A percentile compares a stretch with the other conserved stretches of the same genome.
These are phyloP conservation scores for Gnatocerus cornutus DNA, from an alignment of 2,888 invertebrate species.

Conservation along the genomic window DNA sequence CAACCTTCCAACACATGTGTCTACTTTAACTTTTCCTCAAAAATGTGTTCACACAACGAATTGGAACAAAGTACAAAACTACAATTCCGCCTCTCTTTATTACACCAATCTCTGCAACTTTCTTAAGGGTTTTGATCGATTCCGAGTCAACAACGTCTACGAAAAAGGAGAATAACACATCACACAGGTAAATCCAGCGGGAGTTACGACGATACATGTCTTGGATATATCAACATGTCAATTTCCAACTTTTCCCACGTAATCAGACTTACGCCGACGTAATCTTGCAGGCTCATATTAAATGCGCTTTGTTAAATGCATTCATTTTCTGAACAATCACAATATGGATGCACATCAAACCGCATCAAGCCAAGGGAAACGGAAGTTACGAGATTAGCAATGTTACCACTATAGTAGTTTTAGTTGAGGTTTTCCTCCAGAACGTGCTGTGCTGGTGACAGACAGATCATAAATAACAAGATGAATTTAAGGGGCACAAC, in stretches of 20 bases:
- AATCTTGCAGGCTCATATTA: neutral
- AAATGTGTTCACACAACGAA: conserved; percentile 11
- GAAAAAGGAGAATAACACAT: conserved; percentile 8
- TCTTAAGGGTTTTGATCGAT: conserved; percentile 31
- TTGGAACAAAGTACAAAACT: conserved; percentile 23
- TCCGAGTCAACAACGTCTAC: neutral
- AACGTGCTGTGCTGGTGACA: neutral
- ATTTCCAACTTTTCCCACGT: no score
- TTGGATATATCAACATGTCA: neutral
- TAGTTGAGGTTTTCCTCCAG: neutral
- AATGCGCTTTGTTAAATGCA: neutral
- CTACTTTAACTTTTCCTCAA: conserved; percentile 1
- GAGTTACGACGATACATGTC: neutral
- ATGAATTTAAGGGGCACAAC: no score
- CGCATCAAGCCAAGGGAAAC: conserved; percentile 1
- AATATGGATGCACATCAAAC: conserved; percentile 6
- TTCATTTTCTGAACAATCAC: neutral
- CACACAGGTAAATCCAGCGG: conserved; percentile 1
- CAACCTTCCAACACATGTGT: conserved; percentile 1
- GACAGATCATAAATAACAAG: conserved; percentile 10
- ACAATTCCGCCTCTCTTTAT: conserved; percentile 17
- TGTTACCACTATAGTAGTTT: neutral
- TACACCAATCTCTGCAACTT: conserved; percentile 10
- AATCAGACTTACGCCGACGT: no score
- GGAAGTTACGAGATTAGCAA: conserved; percentile 7